A percentile compares a stretch with the other conserved stretches of the same genome.
phyloP scores from a whole-genome alignment of 2,113 vertebrate species.

The Nipponia nippon region DNA sequence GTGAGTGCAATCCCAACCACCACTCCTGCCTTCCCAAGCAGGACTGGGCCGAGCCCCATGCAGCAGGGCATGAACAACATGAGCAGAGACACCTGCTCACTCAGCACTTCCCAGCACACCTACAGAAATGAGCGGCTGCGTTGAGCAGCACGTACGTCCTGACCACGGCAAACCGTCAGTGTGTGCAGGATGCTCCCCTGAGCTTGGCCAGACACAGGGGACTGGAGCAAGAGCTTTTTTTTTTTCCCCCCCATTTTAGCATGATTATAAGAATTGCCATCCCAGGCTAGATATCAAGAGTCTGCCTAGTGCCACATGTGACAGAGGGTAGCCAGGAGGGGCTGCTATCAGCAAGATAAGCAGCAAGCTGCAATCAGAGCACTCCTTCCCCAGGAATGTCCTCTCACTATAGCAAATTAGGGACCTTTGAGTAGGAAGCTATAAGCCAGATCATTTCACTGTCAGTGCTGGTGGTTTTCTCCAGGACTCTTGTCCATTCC shows the following conservation, averaged over 20 bases:
- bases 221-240: background rate
- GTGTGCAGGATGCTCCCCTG: background rate
- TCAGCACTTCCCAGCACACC: background rate
- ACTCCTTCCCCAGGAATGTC: background rate
- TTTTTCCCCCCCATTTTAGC: background rate
- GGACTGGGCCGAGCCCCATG: background rate
- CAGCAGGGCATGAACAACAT: background rate
- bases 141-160: rapidly evolving
- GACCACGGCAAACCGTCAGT: background rate
- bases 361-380: background rate
- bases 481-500: background rate
- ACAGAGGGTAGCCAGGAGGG: background rate
- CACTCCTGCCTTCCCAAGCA: background rate
- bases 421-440: background rate
- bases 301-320: background rate
- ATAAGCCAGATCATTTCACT: background rate
- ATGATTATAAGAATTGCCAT: background rate
- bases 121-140: rapidly evolving
- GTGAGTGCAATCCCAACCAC: background rate
- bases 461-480: background rate
- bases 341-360: background rate
- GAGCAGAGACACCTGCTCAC: background rate
- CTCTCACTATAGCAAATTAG: background rate
- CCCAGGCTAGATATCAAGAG: background rate
- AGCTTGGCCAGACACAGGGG: background rate